Evolutionary conservation across 2,113 vertebrate genomes (phyloP).

Genomic region (Crotalus tigris): DNA sequence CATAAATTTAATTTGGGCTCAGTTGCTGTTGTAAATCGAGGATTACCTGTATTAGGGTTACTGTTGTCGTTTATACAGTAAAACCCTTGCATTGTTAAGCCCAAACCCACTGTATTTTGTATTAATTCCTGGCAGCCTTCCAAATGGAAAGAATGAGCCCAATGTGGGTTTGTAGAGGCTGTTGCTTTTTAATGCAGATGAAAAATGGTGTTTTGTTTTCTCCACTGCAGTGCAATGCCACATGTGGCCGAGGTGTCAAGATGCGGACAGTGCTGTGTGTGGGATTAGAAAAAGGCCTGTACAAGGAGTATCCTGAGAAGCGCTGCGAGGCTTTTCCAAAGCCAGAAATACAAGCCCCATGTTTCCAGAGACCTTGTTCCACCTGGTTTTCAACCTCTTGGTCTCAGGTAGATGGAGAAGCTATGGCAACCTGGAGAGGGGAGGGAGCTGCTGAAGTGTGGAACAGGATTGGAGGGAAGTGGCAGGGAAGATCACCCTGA

Average conservation of each 20-base stretch:
- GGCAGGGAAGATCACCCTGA: background rate
- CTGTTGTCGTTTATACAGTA: background rate
- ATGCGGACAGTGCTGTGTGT: constrained; percentile 74
- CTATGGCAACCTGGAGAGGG: background rate
- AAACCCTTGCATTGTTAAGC: background rate
- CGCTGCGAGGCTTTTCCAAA: constrained; percentile 61
- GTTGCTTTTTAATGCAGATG: background rate
- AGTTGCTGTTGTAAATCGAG: background rate
- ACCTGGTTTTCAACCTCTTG: constrained; percentile 84
- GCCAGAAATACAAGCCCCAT: constrained; percentile 70
- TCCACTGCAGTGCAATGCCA: constrained; percentile 71
- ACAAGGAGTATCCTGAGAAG: constrained; percentile 73
- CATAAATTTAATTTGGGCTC: background rate
- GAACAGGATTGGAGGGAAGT: background rate
- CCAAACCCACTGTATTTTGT: background rate
- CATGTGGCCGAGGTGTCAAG: constrained; percentile 76
- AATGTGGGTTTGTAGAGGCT: background rate
- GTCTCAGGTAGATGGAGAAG: constrained; percentile 77
- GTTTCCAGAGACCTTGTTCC: constrained; percentile 80
- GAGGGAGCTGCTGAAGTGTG: background rate
- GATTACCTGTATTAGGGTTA: background rate
- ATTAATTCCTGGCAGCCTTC: background rate
- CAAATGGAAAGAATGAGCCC: background rate
- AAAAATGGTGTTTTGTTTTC: background rate
- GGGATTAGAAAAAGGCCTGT: constrained; percentile 73